Base-by-base conservation (phyloP, 2,888 invertebrate species). In the Linnaemya vulpina region DNA sequence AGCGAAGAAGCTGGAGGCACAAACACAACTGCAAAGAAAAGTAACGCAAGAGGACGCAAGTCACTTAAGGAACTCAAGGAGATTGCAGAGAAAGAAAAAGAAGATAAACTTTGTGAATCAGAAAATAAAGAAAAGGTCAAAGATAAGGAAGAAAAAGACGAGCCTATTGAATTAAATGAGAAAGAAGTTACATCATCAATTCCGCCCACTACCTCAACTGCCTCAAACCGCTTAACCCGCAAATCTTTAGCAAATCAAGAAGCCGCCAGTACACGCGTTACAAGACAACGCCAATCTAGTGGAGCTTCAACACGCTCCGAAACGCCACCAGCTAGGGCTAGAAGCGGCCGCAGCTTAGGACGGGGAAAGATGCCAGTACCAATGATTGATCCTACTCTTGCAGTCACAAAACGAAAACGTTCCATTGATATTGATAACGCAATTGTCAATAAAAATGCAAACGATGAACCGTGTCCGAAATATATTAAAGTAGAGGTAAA, bases 211-310 rank as follows among this genome's bases (percentile, higher is more conserved):
- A 65, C 38, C 8, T 46, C 58, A 7, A 62, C 76, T 10, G 60
- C 74, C 46, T 88, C 89, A 58, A 92, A 91, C 73, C 88, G 91
- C n/a, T 87, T 90, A 10, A 92, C 92, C 10, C 91, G 92, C 55
- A 92, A 92, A 63, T 87, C 92, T 0, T 87, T 90, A 11, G 91
- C 90, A 22, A 89, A 90, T 86, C 90, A 91, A 82, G 89, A 89
- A 78, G 89, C 88, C 1, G 51, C 60, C 4, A 91, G 89, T 46
- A 91, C 91, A 0, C 89, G 91, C 13, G 87, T 91, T 17, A 92
- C 92, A 9, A 89, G 92, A 55, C 91, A 91, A 62, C 89, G 89
- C 11, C 88, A 88, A 83, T 82, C 71, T 3, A 85, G 75, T 22
- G 80, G 81, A 3, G 71, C 78, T 11, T 84, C 86, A 15, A 67